phyloP scores from a whole-genome alignment of 2,113 vertebrate species.

The Megatriorchis doriae region DNA sequence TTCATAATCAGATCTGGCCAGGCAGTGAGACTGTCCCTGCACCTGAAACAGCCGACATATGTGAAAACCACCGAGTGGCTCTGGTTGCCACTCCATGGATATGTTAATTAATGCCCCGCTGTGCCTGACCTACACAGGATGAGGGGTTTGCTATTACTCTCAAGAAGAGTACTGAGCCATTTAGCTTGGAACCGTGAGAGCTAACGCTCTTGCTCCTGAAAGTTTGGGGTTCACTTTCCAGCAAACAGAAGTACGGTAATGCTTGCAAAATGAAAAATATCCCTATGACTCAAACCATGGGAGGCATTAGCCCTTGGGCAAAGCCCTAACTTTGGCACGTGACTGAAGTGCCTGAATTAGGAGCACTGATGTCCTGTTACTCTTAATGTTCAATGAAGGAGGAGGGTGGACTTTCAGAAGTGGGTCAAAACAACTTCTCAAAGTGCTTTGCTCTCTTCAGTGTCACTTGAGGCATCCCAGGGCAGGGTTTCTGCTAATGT shows the following conservation, averaged over 20 bases:
- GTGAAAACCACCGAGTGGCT: neutral
- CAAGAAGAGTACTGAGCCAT: neutral
- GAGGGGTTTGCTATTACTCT: neutral
- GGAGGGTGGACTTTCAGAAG: neutral
- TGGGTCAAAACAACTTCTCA: neutral
- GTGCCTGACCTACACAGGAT: neutral
- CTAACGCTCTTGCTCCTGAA: neutral
- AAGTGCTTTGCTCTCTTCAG: accelerated
- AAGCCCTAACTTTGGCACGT: neutral
- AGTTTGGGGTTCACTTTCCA: neutral
- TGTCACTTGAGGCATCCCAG: neutral
- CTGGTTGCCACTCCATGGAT: neutral
- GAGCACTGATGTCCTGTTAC: neutral
- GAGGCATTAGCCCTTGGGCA: neutral
- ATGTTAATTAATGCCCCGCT: accelerated
- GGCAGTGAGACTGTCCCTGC: neutral
- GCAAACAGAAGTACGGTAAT: neutral
- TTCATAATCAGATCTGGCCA: neutral
- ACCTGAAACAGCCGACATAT: neutral
- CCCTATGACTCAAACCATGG: neutral
- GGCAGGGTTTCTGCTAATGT: neutral
- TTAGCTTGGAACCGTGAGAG: neutral
- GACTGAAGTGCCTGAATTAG: neutral
- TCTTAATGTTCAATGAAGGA: accelerated
- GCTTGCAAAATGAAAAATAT: neutral